Evolutionary conservation across 1,140 invertebrate species (phyloP), one percentile per base, ranked within the genome.

Genomic region (Artemia franciscana): DNA sequence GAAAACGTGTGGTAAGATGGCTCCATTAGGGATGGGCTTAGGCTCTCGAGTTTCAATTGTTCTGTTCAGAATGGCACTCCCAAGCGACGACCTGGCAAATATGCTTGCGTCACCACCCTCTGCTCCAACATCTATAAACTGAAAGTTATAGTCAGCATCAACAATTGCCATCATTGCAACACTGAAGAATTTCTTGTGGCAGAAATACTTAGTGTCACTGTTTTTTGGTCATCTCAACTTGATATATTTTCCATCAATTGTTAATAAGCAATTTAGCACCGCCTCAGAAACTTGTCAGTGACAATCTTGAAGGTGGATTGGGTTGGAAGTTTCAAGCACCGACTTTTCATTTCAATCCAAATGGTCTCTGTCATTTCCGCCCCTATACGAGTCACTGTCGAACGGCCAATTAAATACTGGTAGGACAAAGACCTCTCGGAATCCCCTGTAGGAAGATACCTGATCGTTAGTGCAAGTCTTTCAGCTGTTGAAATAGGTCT

Each of bases 211-310:
- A 15, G 70, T 71, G 63, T 25, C 59, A 59, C 9, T 59, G 12
- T 65, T 27, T 21, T 15, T 21, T 18, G 68, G 66, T 2, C 26
- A 28, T 27, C 57, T 21, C 15, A 73, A 66, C 5, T 62, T 27
- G 5, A 73, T 56, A 57, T 73, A 71, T 57, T 71, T 73, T 9
- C 70, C 68, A 62, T 72, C 70, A 7, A 73, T 60, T 5, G 67
- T 66, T 7, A 66, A 70, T n/a, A 67, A 12, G 56, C 67, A 70
- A 62, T 69, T 66, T 4, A 67, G 67, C 69, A 71, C 26, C 28
- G 61, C 12, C 65, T 58, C 9, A 62, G 9, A 51, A 69, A 71
- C 27, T 66, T 56, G n/a, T 21, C 24, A 15, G 18, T 21, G 24
- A 15, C 23, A 18, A 15, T 12, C 12, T 24, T 15, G 18, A 21